Evolutionary conservation across 2,888 invertebrate species (phyloP).

Genomic region (Phlogophora meticulosa): DNA sequence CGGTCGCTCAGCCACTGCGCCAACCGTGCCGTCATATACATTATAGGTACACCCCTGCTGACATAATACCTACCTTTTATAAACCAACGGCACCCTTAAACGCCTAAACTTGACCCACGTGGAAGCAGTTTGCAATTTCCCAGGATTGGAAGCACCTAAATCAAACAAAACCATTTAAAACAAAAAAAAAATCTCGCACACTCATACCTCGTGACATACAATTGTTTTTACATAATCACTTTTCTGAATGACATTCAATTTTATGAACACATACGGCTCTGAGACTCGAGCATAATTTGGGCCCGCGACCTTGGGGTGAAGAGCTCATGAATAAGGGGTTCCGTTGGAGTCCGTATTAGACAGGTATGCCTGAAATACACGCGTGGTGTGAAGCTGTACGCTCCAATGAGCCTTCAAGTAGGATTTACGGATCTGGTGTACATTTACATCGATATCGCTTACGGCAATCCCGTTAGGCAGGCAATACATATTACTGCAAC

Average conservation of each 20-base stretch:
- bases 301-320: conserved; percentile 27
- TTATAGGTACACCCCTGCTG: too few relatives aligned
- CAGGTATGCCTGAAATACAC: background rate
- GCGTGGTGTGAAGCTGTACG: conserved; percentile 11
- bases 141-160: conserved; percentile 1
- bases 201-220: conserved; percentile 8
- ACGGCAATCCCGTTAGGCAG: conserved; percentile 1
- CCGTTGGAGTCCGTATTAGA: conserved; percentile 4
- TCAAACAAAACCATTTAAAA: conserved; percentile 14
- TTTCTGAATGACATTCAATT: conserved; percentile 39
- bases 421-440: conserved; percentile 32
- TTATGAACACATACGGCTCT: conserved; percentile 32
- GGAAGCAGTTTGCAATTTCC: conserved; percentile 25
- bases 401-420: conserved; percentile 33
- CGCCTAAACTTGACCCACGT: background rate
- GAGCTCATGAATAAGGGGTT: conserved; percentile 55
- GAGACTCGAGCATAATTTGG: conserved; percentile 29
- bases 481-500: conserved; percentile 19
- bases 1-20: too few relatives aligned
- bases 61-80: background rate
- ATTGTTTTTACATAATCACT: conserved; percentile 49
- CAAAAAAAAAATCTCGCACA: conserved; percentile 20
- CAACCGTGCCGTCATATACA: too few relatives aligned
- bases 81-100: background rate
- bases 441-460: conserved; percentile 50